Percentiles rank a stretch among this genome's conserved stretches.
These are phyloP conservation scores for Phoenicopterus ruber DNA, from an alignment of 2,113 vertebrate species.

Conservation along the genomic window DNA sequence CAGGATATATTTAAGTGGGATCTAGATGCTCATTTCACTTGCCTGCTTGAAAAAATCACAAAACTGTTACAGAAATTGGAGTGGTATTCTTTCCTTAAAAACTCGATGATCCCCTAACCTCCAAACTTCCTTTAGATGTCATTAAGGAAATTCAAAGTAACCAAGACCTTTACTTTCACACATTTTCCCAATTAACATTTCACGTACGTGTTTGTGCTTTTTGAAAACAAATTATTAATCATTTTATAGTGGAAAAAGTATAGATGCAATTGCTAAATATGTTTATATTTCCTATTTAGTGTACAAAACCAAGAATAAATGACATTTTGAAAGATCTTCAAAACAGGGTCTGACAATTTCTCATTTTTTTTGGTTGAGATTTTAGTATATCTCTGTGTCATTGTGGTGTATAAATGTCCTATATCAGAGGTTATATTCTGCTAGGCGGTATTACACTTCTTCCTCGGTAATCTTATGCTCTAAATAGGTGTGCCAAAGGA, in stretches of 20 bases:
- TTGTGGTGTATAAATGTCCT: background rate
- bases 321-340: background rate
- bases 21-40: background rate
- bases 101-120: accelerated
- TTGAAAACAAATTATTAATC: background rate
- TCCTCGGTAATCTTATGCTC: background rate
- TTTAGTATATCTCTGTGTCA: background rate
- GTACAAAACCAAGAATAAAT: background rate
- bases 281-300: background rate
- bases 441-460: background rate
- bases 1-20: background rate
- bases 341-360: background rate
- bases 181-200: slow-evolving; percentile 2
- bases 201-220: background rate
- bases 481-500: background rate
- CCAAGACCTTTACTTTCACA: background rate
- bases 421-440: background rate
- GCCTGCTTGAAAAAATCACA: background rate
- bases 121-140: background rate
- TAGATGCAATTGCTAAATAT: background rate
- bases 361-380: background rate
- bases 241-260: background rate
- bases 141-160: background rate
- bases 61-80: background rate
- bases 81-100: background rate